Percentiles rank a stretch among this genome's conserved stretches.
Evolutionary conservation across 2,888 invertebrate species (phyloP).

Genomic region (Amblyjoppa fuscipennis): DNA sequence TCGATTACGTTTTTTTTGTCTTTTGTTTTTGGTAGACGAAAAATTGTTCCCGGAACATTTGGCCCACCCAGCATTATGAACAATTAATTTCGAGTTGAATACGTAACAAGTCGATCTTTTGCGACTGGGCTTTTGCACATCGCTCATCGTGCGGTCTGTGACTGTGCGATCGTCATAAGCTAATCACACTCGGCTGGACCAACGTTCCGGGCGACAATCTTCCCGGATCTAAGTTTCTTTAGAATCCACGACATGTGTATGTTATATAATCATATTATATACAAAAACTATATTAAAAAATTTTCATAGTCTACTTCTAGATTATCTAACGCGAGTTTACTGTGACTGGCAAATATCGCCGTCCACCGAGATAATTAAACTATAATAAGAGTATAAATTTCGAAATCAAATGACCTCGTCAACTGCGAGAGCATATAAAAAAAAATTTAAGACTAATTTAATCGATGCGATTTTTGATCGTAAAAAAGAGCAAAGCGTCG

Average conservation of each 20-base stretch:
- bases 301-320: neutral
- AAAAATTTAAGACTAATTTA: neutral
- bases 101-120: neutral
- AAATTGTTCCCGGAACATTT: neutral
- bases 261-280: constrained; percentile 17
- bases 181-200: neutral
- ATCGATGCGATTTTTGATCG: neutral
- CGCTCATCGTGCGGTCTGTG: too few species aligned
- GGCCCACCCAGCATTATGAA: neutral
- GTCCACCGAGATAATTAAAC: neutral
- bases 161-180: neutral
- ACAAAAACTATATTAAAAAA: constrained; percentile 2
- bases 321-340: neutral
- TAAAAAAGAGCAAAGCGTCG: neutral
- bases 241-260: neutral
- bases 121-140: too few species aligned
- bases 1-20: neutral
- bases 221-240: neutral
- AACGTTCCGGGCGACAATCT: neutral
- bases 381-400: neutral
- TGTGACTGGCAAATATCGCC: neutral
- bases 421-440: neutral
- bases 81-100: neutral
- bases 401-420: neutral
- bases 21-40: neutral